These are phyloP conservation scores for Callithrix jacchus DNA, from an alignment of 2,113 vertebrate species.

Conservation along the genomic window DNA sequence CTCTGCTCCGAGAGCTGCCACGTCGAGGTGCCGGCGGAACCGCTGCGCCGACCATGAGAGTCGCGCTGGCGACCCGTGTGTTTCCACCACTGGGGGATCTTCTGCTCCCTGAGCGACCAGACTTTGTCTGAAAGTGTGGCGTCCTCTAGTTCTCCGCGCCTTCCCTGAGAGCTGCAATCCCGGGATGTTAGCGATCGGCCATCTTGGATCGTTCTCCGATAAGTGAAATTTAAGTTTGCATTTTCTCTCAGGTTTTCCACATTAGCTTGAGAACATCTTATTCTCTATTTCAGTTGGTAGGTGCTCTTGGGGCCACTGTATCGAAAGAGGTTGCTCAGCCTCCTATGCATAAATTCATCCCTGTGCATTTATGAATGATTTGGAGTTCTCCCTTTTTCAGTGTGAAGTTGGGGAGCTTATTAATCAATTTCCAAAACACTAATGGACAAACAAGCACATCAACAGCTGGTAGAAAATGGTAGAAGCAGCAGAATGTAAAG, in stretches of 20 bases:
- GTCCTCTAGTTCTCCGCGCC: too few species aligned
- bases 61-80: too few species aligned
- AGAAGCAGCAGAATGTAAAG: conserved; percentile 21
- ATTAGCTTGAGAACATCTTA: conserved; percentile 11
- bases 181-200: too few species aligned
- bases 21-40: too few species aligned
- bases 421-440: conserved; percentile 62
- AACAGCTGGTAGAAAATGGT: conserved; percentile 20
- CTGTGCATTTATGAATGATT: conserved; percentile 25
- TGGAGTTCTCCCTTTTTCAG: neutral
- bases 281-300: neutral
- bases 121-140: too few species aligned
- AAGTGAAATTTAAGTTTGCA: conserved; percentile 21
- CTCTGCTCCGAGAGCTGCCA: too few species aligned
- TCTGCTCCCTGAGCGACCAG: too few species aligned
- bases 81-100: too few species aligned
- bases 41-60: too few species aligned
- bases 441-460: conserved; percentile 40
- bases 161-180: too few species aligned
- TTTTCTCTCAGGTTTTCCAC: neutral
- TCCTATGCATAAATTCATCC: neutral
- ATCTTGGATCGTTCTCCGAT: too few species aligned
- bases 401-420: neutral
- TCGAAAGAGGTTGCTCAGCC: neutral
- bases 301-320: neutral